phyloP scores from a whole-genome alignment of 2,888 invertebrate species.

The Mycalesis mineus region DNA sequence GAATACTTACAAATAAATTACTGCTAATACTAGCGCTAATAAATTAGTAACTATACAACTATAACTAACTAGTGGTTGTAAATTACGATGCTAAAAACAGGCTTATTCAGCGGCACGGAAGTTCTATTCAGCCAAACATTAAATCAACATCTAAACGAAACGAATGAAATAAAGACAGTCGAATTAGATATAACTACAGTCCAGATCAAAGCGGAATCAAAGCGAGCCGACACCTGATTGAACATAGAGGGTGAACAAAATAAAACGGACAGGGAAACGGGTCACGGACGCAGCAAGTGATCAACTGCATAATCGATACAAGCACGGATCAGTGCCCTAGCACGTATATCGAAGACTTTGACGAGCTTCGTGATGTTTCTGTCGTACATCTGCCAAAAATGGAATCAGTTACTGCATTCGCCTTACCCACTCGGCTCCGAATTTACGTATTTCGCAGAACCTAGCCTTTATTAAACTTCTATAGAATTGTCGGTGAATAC shows the following conservation, averaged over 20 bases:
- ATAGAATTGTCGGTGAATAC: too few species aligned
- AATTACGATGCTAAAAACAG: background rate
- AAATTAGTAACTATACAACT: too few species aligned
- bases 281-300: constrained; percentile 4
- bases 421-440: too few species aligned
- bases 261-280: background rate
- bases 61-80: too few species aligned
- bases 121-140: background rate
- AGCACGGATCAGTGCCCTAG: background rate
- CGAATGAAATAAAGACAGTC: background rate
- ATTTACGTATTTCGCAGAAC: too few species aligned
- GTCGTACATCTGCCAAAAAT: too few species aligned
- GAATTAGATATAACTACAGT: background rate
- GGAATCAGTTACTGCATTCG: too few species aligned
- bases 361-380: background rate
- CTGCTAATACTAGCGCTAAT: too few species aligned
- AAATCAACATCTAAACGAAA: background rate
- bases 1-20: too few species aligned
- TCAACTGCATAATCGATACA: background rate
- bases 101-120: background rate
- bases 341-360: background rate
- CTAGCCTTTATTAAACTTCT: too few species aligned
- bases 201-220: background rate
- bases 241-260: background rate
- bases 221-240: background rate